These are phyloP conservation scores for Alviniconcha strummeri DNA, from an alignment of 2,888 invertebrate species.

Conservation along the genomic window DNA sequence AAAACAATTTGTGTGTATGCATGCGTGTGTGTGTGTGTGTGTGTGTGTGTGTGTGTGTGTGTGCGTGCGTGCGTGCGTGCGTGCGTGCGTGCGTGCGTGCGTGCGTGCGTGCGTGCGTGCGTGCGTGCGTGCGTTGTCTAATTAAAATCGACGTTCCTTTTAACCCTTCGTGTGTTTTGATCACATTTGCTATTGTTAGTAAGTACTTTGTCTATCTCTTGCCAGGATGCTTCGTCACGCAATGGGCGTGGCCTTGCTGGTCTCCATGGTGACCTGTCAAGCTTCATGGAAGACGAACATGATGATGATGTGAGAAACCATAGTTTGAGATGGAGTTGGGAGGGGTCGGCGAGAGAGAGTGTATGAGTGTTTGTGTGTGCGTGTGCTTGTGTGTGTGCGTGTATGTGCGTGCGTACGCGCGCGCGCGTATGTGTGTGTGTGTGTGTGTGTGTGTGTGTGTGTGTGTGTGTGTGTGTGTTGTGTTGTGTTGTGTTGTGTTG, in stretches of 20 bases:
- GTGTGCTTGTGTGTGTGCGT: conserved; percentile 4
- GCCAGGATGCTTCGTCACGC: no score
- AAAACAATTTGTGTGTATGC: neutral
- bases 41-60: conserved; percentile 7
- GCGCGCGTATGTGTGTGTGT: neutral
- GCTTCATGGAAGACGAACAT: no score
- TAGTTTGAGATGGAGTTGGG: no score
- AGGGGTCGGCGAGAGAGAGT: neutral
- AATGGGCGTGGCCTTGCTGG: no score
- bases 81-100: neutral
- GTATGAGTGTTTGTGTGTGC: neutral
- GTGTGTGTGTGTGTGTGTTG: neutral
- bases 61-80: conserved; percentile 5
- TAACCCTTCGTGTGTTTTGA: no score
- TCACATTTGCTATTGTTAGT: no score
- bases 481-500: neutral
- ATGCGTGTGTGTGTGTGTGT: neutral
- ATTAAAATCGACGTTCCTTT: no score
- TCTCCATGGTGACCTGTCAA: no score
- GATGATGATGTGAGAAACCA: no score
- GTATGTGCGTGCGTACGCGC: neutral
- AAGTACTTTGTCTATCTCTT: no score
- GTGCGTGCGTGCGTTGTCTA: no score
- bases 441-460: neutral
- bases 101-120: neutral